Evolutionary conservation across 2,888 invertebrate genomes (phyloP), one percentile per base, ranked within the genome.

Genomic region (Opisthograptis luteolata): DNA sequence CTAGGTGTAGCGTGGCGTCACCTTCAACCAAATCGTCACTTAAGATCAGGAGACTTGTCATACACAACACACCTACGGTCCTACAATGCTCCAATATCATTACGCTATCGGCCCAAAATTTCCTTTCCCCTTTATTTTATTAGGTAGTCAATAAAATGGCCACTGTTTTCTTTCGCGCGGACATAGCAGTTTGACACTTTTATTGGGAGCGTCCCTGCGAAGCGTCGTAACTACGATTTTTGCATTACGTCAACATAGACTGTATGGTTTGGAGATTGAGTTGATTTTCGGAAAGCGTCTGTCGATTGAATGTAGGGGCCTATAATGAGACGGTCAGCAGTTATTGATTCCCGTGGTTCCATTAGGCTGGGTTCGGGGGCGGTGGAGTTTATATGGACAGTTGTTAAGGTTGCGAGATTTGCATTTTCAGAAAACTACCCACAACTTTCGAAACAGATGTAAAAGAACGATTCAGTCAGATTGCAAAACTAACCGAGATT

Each of bases 291-390:
- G 12, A 27, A 62, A 65, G 42, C 37, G 28, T 40, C 46, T 55
- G 68, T 76, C 81, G 83, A 85, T 86, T 84, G 83, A 81, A 85
- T 79, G 79, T 76, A 73, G 77, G 77, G 73, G 57, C 73, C 72
- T 74, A 82, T 87, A 87, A 88, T 88, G 86, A 87, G 84, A 76
- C 75, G 86, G 88, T 84, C 87, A 86, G 86, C 82, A 81, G 84
- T 84, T 88, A 88, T 88, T 88, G 88, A 88, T 88, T 88, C 86
- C 76, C 80, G 63, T 64, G 64, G 65, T 64, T 63, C 66, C 58
- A 66, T 67, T 66, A 63, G 65, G 65, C 62, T 51, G 55, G 57
- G 57, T 53, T 40, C 34, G 50, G 39, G 28, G 13, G 9, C 50
- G 10, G 30, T 51, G 17, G 5, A 35, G 8, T 7, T n/a, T 28